Evolutionary conservation across 1,140 invertebrate genomes (phyloP).

Genomic region (Euura saliciscinereae): DNA sequence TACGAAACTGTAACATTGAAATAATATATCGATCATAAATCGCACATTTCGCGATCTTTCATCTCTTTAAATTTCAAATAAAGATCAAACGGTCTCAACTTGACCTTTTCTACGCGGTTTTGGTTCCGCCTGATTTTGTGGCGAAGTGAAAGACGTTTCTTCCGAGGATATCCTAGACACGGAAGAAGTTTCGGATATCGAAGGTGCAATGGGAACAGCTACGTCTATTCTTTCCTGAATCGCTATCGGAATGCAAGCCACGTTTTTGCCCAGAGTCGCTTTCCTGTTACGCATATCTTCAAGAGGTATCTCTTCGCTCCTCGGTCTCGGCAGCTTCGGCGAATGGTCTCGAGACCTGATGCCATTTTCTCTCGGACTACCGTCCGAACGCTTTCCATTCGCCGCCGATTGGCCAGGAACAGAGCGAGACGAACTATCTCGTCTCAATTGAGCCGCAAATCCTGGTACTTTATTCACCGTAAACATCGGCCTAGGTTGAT

Average conservation of each 20-base stretch:
- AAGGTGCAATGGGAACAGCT: conserved; percentile 40
- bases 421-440: conserved; percentile 56
- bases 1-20: background rate
- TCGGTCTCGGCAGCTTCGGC: conserved; percentile 73
- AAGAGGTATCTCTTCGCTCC: conserved; percentile 83
- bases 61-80: conserved; percentile 26
- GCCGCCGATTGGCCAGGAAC: conserved; percentile 37
- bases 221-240: conserved; percentile 30
- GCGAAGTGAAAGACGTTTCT: conserved; percentile 76
- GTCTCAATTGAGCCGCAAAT: conserved; percentile 69
- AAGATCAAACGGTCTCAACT: conserved; percentile 73
- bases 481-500: conserved; percentile 63
- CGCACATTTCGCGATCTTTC: background rate
- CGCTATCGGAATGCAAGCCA: conserved; percentile 23
- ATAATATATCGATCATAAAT: background rate
- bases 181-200: conserved; percentile 28
- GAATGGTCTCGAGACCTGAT: conserved; percentile 72
- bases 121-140: conserved; percentile 49
- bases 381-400: conserved; percentile 41
- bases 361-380: conserved; percentile 45
- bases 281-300: conserved; percentile 72
- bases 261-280: conserved; percentile 41
- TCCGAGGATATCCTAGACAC: conserved; percentile 60
- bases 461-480: conserved; percentile 69
- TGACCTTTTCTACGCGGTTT: conserved; percentile 64